A percentile compares a stretch with the other conserved stretches of the same genome.
Evolutionary conservation across 2,797 vertebrate species (phyloP).

Genomic region (Poeciliopsis infans): DNA sequence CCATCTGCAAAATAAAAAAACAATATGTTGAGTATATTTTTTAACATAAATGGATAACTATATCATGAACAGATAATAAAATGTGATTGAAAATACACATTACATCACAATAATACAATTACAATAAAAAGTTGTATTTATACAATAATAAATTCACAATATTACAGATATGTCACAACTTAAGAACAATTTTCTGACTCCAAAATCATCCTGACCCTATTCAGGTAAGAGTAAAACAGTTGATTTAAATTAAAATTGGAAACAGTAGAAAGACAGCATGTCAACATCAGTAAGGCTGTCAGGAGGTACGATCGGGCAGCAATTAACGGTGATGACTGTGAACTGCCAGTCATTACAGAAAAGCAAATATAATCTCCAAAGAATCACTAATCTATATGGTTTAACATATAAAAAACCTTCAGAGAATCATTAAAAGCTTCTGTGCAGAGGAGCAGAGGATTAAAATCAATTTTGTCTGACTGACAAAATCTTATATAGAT

Average conservation of each 20-base stretch:
- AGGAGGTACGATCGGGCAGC: background rate
- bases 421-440: background rate
- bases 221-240: background rate
- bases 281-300: background rate
- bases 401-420: background rate
- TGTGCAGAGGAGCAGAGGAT: background rate
- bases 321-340: background rate
- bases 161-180: slow-evolving; percentile 4
- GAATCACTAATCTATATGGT: background rate
- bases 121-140: background rate
- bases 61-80: slow-evolving; percentile 8
- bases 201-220: background rate
- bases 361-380: background rate
- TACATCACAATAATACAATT: slow-evolving; percentile 5
- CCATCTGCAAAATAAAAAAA: slow-evolving; percentile 23
- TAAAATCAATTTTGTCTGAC: background rate
- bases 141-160: background rate
- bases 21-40: slow-evolving; percentile 1
- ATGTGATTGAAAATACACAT: slow-evolving; percentile 17
- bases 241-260: background rate
- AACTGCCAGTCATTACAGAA: background rate
- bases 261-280: background rate
- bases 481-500: background rate
- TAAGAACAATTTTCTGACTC: background rate
- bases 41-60: slow-evolving; percentile 10